Evolutionary conservation across 2,113 vertebrate species (phyloP), one percentile per base, ranked within the genome.

Genomic region (Carassius auratus): DNA sequence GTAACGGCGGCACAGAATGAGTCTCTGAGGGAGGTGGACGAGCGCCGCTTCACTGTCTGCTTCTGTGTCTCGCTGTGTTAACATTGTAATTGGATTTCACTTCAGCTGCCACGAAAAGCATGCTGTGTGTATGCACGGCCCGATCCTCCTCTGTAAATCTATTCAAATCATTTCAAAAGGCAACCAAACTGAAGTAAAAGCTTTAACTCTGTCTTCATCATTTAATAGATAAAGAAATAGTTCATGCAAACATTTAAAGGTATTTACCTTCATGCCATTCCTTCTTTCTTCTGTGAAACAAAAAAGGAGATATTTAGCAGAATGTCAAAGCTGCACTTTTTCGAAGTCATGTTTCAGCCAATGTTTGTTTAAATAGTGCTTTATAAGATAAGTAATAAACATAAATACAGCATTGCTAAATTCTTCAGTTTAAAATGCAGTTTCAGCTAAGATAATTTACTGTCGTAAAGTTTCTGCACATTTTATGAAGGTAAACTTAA

Each of bases 51-150:
- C 66, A 36, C 6, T 69, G 30, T 62, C 59, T 62, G 59, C 59
- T 9, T 62, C 21, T 4, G 59, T n/a, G 59, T 69, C 66, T 69
- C 66, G 66, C 66, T 69, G 76, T 57, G 76, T 78, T 78, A 57
- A 59, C 52, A 78, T 59, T 78, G 76, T 59, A 77, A 77, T 77
- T 77, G 76, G 30, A 77, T 59, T 77, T 77, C 52, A 57, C 23
- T 77, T 77, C 50, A 77, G 52, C 17, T 19, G 76, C 52, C 50
- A 30, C 52, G 59, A 59, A 57, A 78, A 78, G 52, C 76, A 3
- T 77, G 48, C 76, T 57, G 50, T 59, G 26, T 77, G 50, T 77
- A 7, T 59, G 8, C 19, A 23, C n/a, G 23, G 5, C 3, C 23
- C 50, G 6, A 30, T n/a, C 4, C 10, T 23, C 19, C 50, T 79